A percentile compares a stretch with the other conserved stretches of the same genome.
phyloP scores from a whole-genome alignment of 2,113 vertebrate genomes.

The Rattus norvegicus region GRCr8 NC_086022.1:182072501-182073000 shows the following conservation, averaged over 20 bases:
- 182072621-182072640: background rate
- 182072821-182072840: background rate
- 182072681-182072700: background rate
- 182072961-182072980: constrained; percentile 20
- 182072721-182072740: background rate
- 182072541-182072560: background rate
- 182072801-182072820: background rate
- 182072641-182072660: background rate
- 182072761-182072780: background rate
- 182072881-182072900: background rate
- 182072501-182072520: background rate
- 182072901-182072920: background rate
- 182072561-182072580: background rate
- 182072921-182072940: background rate
- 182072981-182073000: background rate
- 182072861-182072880: background rate
- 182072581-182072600: background rate
- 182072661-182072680: background rate
- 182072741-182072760: background rate
- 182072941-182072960: background rate
- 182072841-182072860: background rate
- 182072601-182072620: background rate
- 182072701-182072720: background rate
- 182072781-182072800: background rate
- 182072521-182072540: background rate